phyloP scores from a whole-genome alignment of 2,888 invertebrate genomes.

The Oscheius myriophilus region DNA sequence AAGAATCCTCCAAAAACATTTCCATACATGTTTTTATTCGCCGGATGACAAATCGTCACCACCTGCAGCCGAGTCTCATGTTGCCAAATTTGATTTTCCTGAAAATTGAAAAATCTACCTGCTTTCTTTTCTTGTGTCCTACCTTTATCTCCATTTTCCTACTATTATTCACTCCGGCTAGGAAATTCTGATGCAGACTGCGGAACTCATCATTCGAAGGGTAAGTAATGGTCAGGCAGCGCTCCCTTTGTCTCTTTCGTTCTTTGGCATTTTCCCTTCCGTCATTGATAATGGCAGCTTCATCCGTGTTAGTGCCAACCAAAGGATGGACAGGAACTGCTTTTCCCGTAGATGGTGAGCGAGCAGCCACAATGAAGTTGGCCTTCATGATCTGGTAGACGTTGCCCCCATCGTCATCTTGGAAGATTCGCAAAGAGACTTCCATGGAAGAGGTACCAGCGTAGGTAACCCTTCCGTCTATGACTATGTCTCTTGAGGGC shows the following conservation, averaged over 20 bases:
- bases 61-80: conserved; percentile 37
- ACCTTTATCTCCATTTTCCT: too few relatives aligned
- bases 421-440: conserved; percentile 80
- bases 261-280: conserved; percentile 37
- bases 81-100: conserved; percentile 43
- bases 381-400: conserved; percentile 74
- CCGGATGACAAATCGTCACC: conserved; percentile 74
- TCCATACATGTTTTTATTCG: conserved; percentile 74
- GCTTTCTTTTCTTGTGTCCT: too few relatives aligned
- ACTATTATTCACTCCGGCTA: conserved; percentile 73
- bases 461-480: conserved; percentile 82
- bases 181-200: conserved; percentile 75
- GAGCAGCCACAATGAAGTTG: conserved; percentile 78
- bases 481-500: conserved; percentile 77
- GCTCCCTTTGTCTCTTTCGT: conserved; percentile 27
- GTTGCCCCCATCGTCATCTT: conserved; percentile 59
- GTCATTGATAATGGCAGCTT: conserved; percentile 44
- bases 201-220: conserved; percentile 72
- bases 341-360: conserved; percentile 39
- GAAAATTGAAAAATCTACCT: too few relatives aligned
- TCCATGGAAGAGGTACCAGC: conserved; percentile 81
- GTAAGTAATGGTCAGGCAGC: conserved; percentile 39
- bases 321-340: conserved; percentile 47
- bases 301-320: conserved; percentile 41
- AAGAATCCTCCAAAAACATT: conserved; percentile 84